A percentile compares a stretch with the other conserved stretches of the same genome.
These are phyloP conservation scores for Dendrocincla fuliginosa DNA, from an alignment of 2,797 vertebrate species.

Conservation along the genomic window DNA sequence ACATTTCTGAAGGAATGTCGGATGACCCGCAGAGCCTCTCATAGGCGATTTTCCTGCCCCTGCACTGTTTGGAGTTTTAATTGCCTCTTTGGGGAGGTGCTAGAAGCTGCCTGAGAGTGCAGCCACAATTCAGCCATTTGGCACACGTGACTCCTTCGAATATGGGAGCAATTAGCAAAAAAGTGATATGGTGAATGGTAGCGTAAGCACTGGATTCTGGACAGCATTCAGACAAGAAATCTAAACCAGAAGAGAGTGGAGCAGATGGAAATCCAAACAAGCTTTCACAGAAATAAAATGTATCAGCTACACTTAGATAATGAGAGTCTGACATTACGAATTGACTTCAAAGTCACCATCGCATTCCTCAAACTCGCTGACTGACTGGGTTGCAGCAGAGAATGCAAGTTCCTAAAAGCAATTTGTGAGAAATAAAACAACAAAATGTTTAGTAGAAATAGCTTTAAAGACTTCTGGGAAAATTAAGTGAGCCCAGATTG, in stretches of 20 bases:
- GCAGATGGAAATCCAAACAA: slow-evolving; percentile 51
- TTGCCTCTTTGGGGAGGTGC: slow-evolving; percentile 52
- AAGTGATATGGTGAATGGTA: slow-evolving; percentile 59
- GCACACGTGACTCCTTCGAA: slow-evolving; percentile 42
- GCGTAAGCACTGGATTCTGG: slow-evolving; percentile 39
- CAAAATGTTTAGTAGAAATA: not conserved
- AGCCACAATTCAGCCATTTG: slow-evolving; percentile 47
- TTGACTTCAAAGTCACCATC: not conserved
- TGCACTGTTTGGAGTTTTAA: slow-evolving; percentile 41
- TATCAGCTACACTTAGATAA: not conserved
- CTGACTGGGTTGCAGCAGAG: not conserved
- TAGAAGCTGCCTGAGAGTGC: slow-evolving; percentile 15
- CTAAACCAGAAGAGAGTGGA: slow-evolving; percentile 42
- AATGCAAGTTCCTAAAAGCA: not conserved
- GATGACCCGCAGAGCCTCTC: slow-evolving; percentile 26
- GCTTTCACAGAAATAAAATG: slow-evolving; percentile 46
- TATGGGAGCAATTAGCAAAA: slow-evolving; percentile 70
- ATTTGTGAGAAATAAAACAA: not conserved
- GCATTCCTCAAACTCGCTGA: not conserved
- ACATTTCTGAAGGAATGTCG: slow-evolving; percentile 13
- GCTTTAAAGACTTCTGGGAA: not conserved
- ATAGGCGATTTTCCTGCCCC: slow-evolving; percentile 25
- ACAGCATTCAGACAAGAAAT: slow-evolving; percentile 47
- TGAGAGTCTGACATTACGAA: slow-evolving; percentile 35
- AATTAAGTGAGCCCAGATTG: not conserved